phyloP scores from a whole-genome alignment of 2,797 vertebrate species.

The Prionace glauca region DNA sequence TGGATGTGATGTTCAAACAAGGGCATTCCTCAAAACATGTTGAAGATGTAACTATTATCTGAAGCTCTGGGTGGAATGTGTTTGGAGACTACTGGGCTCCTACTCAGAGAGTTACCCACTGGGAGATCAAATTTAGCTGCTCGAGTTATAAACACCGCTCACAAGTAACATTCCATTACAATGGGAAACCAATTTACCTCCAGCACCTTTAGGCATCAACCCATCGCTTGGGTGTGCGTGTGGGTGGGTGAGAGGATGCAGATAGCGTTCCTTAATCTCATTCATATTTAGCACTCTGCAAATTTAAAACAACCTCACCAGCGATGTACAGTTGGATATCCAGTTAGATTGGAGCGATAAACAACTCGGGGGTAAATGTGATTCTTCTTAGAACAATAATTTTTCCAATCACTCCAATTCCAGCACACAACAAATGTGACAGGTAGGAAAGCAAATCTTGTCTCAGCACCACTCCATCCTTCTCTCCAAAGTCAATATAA shows the following conservation, averaged over 20 bases:
- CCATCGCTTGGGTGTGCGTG: not conserved
- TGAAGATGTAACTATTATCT: conserved; percentile 38
- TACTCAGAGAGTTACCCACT: conserved; percentile 23
- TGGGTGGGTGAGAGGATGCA: not conserved
- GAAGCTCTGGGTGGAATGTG: conserved; percentile 27
- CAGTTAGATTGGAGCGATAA: not conserved
- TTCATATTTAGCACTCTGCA: not conserved
- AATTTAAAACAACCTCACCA: not conserved
- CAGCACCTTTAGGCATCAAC: not conserved
- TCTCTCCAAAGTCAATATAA: not conserved
- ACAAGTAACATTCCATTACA: conserved; percentile 26
- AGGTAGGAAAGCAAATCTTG: not conserved
- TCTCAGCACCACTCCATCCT: not conserved
- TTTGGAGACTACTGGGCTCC: conserved; percentile 36
- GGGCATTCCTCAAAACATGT: conserved; percentile 35
- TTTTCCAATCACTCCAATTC: not conserved
- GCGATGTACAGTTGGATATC: not conserved
- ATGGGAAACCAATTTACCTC: not conserved
- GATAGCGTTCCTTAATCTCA: not conserved
- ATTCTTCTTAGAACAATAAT: not conserved
- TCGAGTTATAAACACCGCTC: not conserved
- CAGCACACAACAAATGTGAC: not conserved
- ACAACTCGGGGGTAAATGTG: not conserved
- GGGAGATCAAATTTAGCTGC: not conserved
- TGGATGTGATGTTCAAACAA: conserved; percentile 31